Base-by-base conservation (phyloP, 2,113 vertebrate genomes). In the Parotia lawesii region DNA sequence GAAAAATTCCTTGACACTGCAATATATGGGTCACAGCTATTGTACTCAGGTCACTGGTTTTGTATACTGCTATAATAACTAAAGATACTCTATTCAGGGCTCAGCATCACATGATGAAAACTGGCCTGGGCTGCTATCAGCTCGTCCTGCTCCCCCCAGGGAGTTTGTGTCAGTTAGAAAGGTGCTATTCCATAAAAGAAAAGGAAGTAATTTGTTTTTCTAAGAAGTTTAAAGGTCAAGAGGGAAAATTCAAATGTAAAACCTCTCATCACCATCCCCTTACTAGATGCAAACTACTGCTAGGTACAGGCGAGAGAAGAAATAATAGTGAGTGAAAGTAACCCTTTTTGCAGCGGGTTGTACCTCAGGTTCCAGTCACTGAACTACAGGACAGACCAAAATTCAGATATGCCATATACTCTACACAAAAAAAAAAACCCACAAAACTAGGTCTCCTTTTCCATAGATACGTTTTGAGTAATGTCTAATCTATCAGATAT, bases 1-100 rank as follows among this genome's bases (percentile, higher is more conserved):
- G 61, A 94, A 95, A 94, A 94, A 92, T 51, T 78, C 80, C 81
- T 87, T 84, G 66, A 77, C 84, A 85, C 42, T 76, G 73, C 53
- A 92, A 27, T 74, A 58, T 78, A 24, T 72, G 61, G 81, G 78
- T 93, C 89, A 85, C 44, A 87, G 70, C 50, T 89, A 66, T 89
- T 91, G 84, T 73, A 16, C 47, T 89, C 61, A 75, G 91, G 87
- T 82, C 87, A 87, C 37, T 72, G 89, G 23, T 56, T 93, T 70
- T 79, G 77, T 91, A 76, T 75, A 54, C 78, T 73, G 58, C 87
- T 91, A 29, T 79, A 91, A 87, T 79, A 91, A 89, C 81, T 87
- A 70, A 82, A 94, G 66, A 57, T 66, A 92, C 20, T 65, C 73
- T 76, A 51, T 78, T 78, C 91, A 91, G 47, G 33, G 33, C 62